Conservation (phyloP, 2,113 vertebrate genomes). For the Eleginops maclovinus region DNA sequence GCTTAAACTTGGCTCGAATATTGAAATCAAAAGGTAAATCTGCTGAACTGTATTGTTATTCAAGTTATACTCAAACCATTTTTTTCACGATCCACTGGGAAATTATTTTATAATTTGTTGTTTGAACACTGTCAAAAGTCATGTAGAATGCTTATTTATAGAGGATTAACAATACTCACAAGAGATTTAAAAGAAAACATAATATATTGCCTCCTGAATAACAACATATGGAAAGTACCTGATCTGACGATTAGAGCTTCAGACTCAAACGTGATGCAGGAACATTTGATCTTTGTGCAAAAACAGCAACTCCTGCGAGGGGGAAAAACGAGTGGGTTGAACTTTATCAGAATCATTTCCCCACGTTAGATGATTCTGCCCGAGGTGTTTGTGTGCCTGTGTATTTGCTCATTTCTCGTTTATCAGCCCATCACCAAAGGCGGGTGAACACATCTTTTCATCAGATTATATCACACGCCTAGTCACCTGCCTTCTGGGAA, state of each 20-base stretch:
- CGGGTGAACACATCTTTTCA: conserved; percentile 15
- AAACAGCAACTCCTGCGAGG: conserved; percentile 3
- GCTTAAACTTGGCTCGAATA: neutral
- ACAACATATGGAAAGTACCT: conserved; percentile 16
- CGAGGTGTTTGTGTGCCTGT: conserved; percentile 5
- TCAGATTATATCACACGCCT: conserved; percentile 25
- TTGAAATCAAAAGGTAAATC: neutral
- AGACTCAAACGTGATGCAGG: neutral
- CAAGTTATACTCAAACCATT: neutral
- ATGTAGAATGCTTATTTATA: neutral
- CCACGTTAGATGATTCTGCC: conserved; percentile 6
- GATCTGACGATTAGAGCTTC: conserved; percentile 21
- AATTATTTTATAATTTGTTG: neutral
- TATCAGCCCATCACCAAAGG: conserved; percentile 45
- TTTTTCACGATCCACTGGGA: neutral
- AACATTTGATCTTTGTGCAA: conserved; percentile 18
- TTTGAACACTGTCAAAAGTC: neutral
- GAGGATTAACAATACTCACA: neutral
- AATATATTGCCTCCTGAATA: conserved; percentile 7
- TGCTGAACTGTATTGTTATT: neutral
- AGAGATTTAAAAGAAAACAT: neutral
- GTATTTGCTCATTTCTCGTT: conserved; percentile 27
- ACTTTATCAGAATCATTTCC: conserved; percentile 27
- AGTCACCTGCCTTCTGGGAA: conserved; percentile 26
- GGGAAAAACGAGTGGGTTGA: conserved; percentile 21